Evolutionary conservation across 2,888 invertebrate genomes (phyloP).

Genomic region (Blera fallax): DNA sequence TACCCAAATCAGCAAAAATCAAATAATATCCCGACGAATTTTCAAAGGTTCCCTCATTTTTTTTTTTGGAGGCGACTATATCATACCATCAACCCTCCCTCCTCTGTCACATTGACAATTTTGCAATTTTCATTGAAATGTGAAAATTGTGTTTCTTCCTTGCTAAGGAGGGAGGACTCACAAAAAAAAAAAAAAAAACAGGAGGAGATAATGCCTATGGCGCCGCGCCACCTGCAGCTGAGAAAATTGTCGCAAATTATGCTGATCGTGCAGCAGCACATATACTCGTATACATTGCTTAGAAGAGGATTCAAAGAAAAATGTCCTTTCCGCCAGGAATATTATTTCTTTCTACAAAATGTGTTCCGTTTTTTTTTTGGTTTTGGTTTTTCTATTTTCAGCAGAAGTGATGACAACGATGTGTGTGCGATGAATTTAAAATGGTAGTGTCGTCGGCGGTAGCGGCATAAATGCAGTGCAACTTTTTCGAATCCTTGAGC

Average conservation of each 20-base stretch:
- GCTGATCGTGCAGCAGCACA: constrained; percentile 65
- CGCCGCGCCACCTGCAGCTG: constrained; percentile 63
- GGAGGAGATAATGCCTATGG: constrained; percentile 62
- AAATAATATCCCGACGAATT: not conserved
- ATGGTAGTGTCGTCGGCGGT: not conserved
- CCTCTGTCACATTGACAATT: constrained; percentile 61
- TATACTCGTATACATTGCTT: not conserved
- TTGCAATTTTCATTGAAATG: constrained; percentile 69
- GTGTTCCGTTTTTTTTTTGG: constrained; percentile 5
- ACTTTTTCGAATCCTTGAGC: constrained; percentile 56
- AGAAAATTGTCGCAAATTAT: constrained; percentile 70
- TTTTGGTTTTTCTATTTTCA: not conserved
- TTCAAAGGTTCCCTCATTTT: not conserved
- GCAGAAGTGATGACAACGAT: constrained; percentile 57
- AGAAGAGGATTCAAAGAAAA: constrained; percentile 59
- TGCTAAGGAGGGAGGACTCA: not conserved
- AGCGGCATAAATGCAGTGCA: constrained; percentile 50
- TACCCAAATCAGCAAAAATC: not conserved
- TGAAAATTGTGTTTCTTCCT: constrained; percentile 60
- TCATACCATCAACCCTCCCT: not conserved
- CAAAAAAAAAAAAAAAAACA: not conserved
- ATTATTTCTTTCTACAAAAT: constrained; percentile 53
- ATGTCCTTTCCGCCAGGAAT: constrained; percentile 64
- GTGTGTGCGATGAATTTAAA: constrained; percentile 69
- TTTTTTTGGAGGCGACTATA: not conserved